A percentile compares a stretch with the other conserved stretches of the same genome.
These are phyloP conservation scores for Pristionchus entomophagus DNA, from an alignment of 2,888 invertebrate genomes.

Conservation along the genomic window DNA sequence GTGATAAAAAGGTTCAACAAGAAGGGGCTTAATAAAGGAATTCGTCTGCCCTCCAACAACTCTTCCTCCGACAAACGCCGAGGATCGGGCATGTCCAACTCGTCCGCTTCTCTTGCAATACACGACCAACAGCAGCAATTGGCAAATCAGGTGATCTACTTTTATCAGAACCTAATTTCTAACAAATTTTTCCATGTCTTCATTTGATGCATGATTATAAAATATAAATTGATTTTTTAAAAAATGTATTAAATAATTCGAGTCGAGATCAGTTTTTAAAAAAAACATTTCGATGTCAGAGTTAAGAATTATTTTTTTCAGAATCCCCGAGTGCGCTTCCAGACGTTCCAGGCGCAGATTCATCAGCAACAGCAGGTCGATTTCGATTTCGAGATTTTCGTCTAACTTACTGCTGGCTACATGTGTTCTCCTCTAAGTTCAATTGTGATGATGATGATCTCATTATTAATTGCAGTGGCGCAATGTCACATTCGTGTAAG, in stretches of 20 bases:
- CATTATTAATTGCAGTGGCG: slow-evolving; percentile 28
- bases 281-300: background rate
- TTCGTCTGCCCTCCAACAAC: slow-evolving; percentile 22
- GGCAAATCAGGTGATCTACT: background rate
- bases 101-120: slow-evolving; percentile 73
- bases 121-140: slow-evolving; percentile 61
- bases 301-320: background rate
- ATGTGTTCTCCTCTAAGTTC: background rate
- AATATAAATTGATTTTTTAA: background rate
- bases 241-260: background rate
- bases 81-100: slow-evolving; percentile 74
- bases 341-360: slow-evolving; percentile 64
- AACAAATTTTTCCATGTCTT: too few species aligned
- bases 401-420: slow-evolving; percentile 51
- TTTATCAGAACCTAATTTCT: too few species aligned
- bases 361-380: slow-evolving; percentile 62
- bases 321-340: slow-evolving; percentile 40
- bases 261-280: background rate
- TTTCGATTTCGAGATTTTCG: slow-evolving; percentile 66
- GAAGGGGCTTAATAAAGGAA: too few species aligned
- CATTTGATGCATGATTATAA: too few species aligned
- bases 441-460: background rate
- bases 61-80: slow-evolving; percentile 50
- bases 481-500: slow-evolving; percentile 39
- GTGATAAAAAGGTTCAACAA: too few species aligned